These are phyloP conservation scores for Formica selysi DNA, from an alignment of 1,140 invertebrate species.

Conservation along the genomic window DNA sequence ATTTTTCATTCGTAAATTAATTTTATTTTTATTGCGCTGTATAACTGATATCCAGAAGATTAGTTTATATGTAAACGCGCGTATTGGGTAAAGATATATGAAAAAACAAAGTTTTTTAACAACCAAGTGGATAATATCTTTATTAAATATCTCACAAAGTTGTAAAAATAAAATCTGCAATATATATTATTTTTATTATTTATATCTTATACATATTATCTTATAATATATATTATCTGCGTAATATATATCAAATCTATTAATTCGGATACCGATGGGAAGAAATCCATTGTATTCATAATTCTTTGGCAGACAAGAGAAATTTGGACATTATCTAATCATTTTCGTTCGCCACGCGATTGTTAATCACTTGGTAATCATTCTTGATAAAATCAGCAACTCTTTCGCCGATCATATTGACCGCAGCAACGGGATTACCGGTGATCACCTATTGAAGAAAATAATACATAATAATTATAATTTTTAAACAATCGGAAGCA, in stretches of 20 bases:
- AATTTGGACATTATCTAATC: not conserved
- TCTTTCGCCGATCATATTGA: conserved; percentile 88
- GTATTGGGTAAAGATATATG: not conserved
- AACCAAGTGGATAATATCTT: not conserved
- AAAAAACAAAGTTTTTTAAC: not conserved
- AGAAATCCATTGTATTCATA: not conserved
- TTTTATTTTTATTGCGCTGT: not conserved
- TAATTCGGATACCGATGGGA: not conserved
- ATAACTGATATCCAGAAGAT: too few species aligned
- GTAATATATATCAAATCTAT: not conserved
- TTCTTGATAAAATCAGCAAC: conserved; percentile 87
- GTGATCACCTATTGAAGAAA: conserved; percentile 76
- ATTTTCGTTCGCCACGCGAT: not conserved
- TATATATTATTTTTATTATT: not conserved
- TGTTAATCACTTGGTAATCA: conserved; percentile 33
- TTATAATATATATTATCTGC: too few species aligned
- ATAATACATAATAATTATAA: not conserved
- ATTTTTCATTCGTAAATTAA: conserved; percentile 2
- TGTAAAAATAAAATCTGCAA: not conserved
- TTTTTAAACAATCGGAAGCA: too few species aligned
- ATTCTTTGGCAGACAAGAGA: not conserved
- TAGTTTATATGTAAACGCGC: not conserved
- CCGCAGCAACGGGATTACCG: conserved; percentile 86
- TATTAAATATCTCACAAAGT: conserved; percentile 21
- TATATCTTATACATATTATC: too few species aligned